phyloP scores from a whole-genome alignment of 2,888 invertebrate species.

The Choreutis nemorana region DNA sequence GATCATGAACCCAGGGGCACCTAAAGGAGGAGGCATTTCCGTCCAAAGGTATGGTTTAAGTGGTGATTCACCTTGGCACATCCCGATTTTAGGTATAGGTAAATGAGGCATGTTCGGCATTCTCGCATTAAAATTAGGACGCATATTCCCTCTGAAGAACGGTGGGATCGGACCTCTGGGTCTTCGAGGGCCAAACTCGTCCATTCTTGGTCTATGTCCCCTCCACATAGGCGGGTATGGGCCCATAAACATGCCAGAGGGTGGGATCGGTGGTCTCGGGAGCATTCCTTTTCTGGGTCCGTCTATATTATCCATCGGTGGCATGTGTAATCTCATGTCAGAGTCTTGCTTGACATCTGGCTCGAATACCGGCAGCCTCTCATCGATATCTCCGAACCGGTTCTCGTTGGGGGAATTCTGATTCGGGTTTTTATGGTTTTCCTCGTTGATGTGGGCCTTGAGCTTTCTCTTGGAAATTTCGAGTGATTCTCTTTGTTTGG shows the following conservation, averaged over 20 bases:
- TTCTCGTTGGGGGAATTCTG: constrained; percentile 50
- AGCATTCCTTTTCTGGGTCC: constrained; percentile 18
- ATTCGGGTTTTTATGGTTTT: constrained; percentile 51
- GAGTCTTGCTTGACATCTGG: constrained; percentile 36
- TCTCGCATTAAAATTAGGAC: constrained; percentile 33
- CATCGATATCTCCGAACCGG: constrained; percentile 60
- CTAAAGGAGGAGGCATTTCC: constrained; percentile 41
- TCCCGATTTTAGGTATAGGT: constrained; percentile 42
- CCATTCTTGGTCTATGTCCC: constrained; percentile 36
- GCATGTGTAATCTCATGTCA: constrained; percentile 39
- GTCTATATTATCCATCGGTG: constrained; percentile 21
- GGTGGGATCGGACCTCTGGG: constrained; percentile 35
- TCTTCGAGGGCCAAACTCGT: constrained; percentile 38
- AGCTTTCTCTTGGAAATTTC: constrained; percentile 61
- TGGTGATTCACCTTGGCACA: constrained; percentile 41
- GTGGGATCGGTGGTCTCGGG: constrained; percentile 35
- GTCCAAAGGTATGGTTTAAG: constrained; percentile 36
- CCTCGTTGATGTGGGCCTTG: constrained; percentile 39
- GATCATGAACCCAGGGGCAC: constrained; percentile 36
- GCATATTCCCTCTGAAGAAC: constrained; percentile 35
- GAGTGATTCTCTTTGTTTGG: constrained; percentile 73
- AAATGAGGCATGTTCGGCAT: constrained; percentile 20
- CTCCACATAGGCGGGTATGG: constrained; percentile 37
- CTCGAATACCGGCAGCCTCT: constrained; percentile 44
- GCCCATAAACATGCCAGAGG: constrained; percentile 16